These are phyloP conservation scores for Aculops lycopersici DNA, from an alignment of 1,140 invertebrate species.

Conservation along the genomic window DNA sequence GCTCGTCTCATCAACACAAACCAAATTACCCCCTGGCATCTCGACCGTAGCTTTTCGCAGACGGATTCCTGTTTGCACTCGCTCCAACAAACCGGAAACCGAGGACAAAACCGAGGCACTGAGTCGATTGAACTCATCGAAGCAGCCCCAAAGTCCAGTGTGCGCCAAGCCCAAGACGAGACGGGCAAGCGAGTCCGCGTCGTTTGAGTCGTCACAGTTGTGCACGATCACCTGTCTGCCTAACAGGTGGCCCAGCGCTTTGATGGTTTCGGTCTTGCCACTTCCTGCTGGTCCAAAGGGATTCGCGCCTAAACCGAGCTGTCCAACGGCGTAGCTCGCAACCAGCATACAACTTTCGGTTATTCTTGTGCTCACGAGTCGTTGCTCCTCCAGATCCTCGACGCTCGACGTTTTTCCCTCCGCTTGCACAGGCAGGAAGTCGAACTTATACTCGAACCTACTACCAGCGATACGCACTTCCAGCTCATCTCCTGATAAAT, in stretches of 20 bases:
- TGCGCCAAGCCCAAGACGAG: slow-evolving; percentile 66
- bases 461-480: slow-evolving; percentile 39
- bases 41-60: slow-evolving; percentile 25
- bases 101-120: slow-evolving; percentile 67
- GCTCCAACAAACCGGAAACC: slow-evolving; percentile 57
- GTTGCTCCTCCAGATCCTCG: not conserved
- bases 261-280: slow-evolving; percentile 88
- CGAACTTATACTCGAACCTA: slow-evolving; percentile 76
- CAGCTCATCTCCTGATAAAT: slow-evolving; percentile 17
- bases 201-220: slow-evolving; percentile 92
- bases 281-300: slow-evolving; percentile 95
- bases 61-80: slow-evolving; percentile 50
- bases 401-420: not conserved
- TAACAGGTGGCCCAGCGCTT: slow-evolving; percentile 56
- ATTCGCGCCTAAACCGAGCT: slow-evolving; percentile 60
- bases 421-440: slow-evolving; percentile 43
- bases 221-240: slow-evolving; percentile 77
- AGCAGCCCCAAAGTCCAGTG: slow-evolving; percentile 91
- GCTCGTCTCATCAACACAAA: slow-evolving; percentile 5
- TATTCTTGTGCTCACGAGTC: not conserved
- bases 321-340: not conserved
- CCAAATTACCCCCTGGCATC: slow-evolving; percentile 27
- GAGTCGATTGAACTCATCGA: slow-evolving; percentile 87
- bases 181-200: slow-evolving; percentile 62
- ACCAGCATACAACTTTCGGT: not conserved